Evolutionary conservation across 1,140 invertebrate species (phyloP).

Genomic region (Nebria ingens): DNA sequence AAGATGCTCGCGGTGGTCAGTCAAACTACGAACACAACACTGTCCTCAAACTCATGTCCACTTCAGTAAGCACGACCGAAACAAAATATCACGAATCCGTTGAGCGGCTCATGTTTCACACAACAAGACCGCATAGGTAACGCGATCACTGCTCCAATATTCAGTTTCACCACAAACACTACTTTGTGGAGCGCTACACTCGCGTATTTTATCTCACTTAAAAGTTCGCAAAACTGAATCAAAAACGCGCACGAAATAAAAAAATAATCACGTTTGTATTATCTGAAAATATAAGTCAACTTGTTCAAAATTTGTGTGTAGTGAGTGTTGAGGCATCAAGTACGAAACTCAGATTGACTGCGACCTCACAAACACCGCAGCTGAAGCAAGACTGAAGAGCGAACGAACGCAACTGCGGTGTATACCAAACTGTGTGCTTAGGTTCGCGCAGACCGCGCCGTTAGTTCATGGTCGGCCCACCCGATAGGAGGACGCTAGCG

Average conservation of each 20-base stretch:
- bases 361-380: slow-evolving; percentile 17
- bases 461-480: slow-evolving; percentile 15
- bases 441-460: slow-evolving; percentile 21
- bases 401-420: slow-evolving; percentile 22
- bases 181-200: background rate
- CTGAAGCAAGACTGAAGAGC: slow-evolving; percentile 24
- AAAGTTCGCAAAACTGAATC: background rate
- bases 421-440: slow-evolving; percentile 18
- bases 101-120: background rate
- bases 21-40: background rate
- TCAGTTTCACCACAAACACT: background rate
- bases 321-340: background rate
- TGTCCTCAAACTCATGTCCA: slow-evolving; percentile 1
- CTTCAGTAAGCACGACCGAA: background rate
- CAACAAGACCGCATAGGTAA: background rate
- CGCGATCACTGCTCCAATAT: background rate
- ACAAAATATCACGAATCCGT: background rate
- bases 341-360: background rate
- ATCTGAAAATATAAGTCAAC: background rate
- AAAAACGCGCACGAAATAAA: background rate
- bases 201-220: too few species aligned
- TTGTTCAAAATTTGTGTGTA: background rate
- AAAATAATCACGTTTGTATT: background rate
- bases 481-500: slow-evolving; percentile 19
- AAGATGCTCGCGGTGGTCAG: too few species aligned